Percentiles rank a stretch among this genome's conserved stretches.
These are phyloP conservation scores for Morelia viridis DNA, from an alignment of 2,797 vertebrate species.

Conservation along the genomic window DNA sequence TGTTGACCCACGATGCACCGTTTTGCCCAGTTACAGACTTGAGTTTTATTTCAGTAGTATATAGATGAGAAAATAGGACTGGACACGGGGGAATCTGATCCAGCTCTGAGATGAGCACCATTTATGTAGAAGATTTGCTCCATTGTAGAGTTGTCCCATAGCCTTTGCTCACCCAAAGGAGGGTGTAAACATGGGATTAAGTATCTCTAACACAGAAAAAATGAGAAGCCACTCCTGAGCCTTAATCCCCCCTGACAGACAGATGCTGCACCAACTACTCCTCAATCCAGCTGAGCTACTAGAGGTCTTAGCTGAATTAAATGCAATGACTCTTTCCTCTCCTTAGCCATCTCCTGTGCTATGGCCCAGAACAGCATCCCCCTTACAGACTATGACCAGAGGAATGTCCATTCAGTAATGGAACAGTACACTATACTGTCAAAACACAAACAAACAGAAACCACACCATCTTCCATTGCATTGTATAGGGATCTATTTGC, in stretches of 20 bases:
- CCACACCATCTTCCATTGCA: not conserved
- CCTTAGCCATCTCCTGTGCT: slow-evolving; percentile 13
- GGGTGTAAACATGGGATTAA: slow-evolving; percentile 40
- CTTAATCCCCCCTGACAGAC: slow-evolving; percentile 29
- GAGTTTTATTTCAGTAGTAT: too few relatives aligned
- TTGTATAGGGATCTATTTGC: not conserved
- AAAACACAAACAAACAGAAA: not conserved
- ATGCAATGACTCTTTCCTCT: slow-evolving; percentile 16
- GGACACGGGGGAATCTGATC: not conserved
- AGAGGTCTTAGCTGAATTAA: slow-evolving; percentile 8
- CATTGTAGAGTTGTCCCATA: not conserved
- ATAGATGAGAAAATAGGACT: not conserved
- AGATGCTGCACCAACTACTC: slow-evolving; percentile 36
- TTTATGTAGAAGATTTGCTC: not conserved
- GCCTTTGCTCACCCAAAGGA: slow-evolving; percentile 18
- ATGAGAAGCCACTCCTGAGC: slow-evolving; percentile 1
- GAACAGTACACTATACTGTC: not conserved
- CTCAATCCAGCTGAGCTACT: slow-evolving; percentile 10
- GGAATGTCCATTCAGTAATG: slow-evolving; percentile 1
- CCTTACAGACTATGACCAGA: slow-evolving; percentile 5
- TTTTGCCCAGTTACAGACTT: too few relatives aligned
- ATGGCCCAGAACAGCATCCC: slow-evolving; percentile 16
- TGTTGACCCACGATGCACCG: too few relatives aligned
- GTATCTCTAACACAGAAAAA: slow-evolving; percentile 26
- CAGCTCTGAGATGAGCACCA: not conserved